Evolutionary conservation across 2,113 vertebrate genomes (phyloP).

Genomic region (Scortum barcoo): DNA sequence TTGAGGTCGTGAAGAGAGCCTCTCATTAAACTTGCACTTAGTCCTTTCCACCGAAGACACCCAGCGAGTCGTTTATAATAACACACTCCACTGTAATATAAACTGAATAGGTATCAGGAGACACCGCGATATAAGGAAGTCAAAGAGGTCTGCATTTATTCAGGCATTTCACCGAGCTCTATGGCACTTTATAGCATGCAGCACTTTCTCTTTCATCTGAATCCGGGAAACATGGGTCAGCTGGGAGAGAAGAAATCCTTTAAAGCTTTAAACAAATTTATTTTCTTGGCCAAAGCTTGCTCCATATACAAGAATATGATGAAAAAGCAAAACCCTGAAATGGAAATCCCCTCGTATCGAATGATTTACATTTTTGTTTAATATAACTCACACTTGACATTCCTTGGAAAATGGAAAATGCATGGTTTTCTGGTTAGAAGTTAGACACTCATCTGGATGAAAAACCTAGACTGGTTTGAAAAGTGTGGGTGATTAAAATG

Average conservation of each 20-base stretch:
- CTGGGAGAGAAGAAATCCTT: conserved; percentile 43
- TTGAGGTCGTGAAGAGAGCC: conserved; percentile 53
- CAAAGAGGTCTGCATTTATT: conserved; percentile 70
- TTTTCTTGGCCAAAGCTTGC: conserved; percentile 16
- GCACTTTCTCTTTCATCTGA: conserved; percentile 60
- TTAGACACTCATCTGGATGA: neutral
- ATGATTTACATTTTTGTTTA: conserved; percentile 19
- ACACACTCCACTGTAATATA: conserved; percentile 69
- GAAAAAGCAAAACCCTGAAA: conserved; percentile 31
- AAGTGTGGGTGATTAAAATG: neutral
- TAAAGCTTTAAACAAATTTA: conserved; percentile 36
- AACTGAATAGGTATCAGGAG: conserved; percentile 67
- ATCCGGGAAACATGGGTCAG: conserved; percentile 55
- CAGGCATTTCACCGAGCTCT: conserved; percentile 43
- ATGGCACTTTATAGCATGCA: conserved; percentile 68
- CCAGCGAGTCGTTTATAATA: conserved; percentile 67
- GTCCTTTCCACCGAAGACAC: conserved; percentile 56
- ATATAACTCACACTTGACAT: conserved; percentile 5
- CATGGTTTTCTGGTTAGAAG: neutral
- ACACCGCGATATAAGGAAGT: conserved; percentile 52
- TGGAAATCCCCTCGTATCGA: conserved; percentile 21
- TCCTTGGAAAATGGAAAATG: neutral
- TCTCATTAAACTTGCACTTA: conserved; percentile 72
- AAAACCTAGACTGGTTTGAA: neutral
- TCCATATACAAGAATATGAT: conserved; percentile 8